Evolutionary conservation across 2,797 vertebrate species (phyloP).

Genomic region (Danio aesculapii): DNA sequence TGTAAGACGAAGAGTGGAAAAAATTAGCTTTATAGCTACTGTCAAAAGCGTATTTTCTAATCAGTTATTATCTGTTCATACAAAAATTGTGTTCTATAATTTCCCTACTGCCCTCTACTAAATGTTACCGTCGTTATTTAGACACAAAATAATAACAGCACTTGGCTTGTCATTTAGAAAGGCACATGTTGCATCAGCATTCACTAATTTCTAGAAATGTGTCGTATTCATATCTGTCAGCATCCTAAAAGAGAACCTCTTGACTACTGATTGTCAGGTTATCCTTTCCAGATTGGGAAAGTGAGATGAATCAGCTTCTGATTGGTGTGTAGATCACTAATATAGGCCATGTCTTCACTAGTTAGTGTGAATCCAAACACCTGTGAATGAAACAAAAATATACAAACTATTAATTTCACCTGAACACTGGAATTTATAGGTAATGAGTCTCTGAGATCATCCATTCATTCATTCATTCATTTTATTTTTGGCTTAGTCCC

Average conservation of each 20-base stretch:
- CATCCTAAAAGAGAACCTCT: neutral
- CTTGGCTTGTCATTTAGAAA: slow-evolving; percentile 1
- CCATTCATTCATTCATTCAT: too few relatives aligned
- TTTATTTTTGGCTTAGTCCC: too few relatives aligned
- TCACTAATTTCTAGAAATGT: neutral
- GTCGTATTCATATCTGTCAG: too few relatives aligned
- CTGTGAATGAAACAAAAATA: slow-evolving; percentile 34
- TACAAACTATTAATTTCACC: too few relatives aligned
- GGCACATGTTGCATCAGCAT: slow-evolving; percentile 24
- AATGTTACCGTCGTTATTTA: neutral
- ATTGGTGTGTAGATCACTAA: slow-evolving; percentile 52
- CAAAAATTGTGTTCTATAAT: neutral
- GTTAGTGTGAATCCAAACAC: slow-evolving; percentile 61
- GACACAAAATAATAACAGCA: too few relatives aligned
- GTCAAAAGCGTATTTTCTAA: too few relatives aligned
- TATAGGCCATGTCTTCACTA: slow-evolving; percentile 55
- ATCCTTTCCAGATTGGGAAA: slow-evolving; percentile 65
- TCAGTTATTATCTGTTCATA: too few relatives aligned
- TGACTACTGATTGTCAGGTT: neutral
- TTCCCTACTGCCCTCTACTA: neutral
- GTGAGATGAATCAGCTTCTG: slow-evolving; percentile 62
- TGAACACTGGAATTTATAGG: too few relatives aligned
- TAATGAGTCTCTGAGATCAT: too few relatives aligned
- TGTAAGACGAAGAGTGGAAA: too few relatives aligned
- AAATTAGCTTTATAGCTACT: too few relatives aligned